Evolutionary conservation across 2,113 vertebrate species (phyloP), one percentile per base, ranked within the genome.

Genomic region (Morone chrysops): DNA sequence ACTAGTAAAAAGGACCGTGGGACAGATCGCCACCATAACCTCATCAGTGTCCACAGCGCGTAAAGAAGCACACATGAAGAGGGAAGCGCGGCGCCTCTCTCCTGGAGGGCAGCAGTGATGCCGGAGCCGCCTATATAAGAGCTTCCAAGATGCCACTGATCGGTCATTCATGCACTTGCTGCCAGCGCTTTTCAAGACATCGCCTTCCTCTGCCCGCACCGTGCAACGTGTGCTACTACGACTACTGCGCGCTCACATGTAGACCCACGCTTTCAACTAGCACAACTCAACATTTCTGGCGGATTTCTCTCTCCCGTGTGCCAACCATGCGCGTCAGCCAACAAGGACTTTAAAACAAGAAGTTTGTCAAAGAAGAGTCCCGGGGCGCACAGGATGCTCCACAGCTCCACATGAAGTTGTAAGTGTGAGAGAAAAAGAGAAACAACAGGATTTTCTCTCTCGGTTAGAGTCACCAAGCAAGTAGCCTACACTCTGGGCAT

Each of bases 51-150:
- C n/a, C 36, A 36, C 54, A 31, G 65, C 78, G 62, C 57, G 69
- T 18, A 48, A 36, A 68, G 63, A 38, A 22, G 75, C 59, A 65
- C 76, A 40, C 53, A 38, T 1, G 65, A 54, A 13, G 81, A 82
- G 70, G n/a, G 3, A 56, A 71, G 38, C 66, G 60, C 31, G 70
- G 63, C 48, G 62, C 31, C 31, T 31, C 31, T 77, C 71, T 70
- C 77, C 69, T 70, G 60, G 51, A 75, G 82, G 80, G 78, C 87
- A 81, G 87, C 77, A 56, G 74, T 4, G 82, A 81, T 77, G 83
- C 68, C 13, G 59, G 66, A 81, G 78, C 63, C 70, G 87, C 81
- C 81, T 92, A 92, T 95, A 94, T 91, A 95, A 94, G 84, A 84
- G 69, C 75, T 8, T 60, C 70, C 75, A 83, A 88, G 62, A 92